Conservation (phyloP, 1,140 invertebrate species). For the Caenorhabditis briggsae region DNA sequence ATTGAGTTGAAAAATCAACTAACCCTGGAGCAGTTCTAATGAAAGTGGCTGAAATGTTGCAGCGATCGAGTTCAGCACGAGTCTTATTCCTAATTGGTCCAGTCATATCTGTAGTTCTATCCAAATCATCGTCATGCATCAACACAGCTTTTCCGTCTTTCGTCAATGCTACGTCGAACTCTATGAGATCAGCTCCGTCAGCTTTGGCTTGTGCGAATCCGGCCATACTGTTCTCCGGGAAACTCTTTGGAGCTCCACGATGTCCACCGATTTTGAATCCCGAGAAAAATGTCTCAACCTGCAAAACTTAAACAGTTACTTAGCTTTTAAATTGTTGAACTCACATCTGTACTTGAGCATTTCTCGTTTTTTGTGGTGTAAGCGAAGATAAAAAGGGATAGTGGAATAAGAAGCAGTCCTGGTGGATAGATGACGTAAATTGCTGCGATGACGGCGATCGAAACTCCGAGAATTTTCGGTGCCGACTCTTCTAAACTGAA, state of each 20-base stretch:
- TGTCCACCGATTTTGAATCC: slow-evolving; percentile 74
- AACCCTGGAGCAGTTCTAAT: slow-evolving; percentile 67
- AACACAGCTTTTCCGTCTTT: slow-evolving; percentile 84
- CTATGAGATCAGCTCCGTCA: slow-evolving; percentile 83
- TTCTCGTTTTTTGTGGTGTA: slow-evolving; percentile 53
- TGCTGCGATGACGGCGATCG: slow-evolving; percentile 26
- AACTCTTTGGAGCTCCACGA: slow-evolving; percentile 71
- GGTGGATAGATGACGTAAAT: slow-evolving; percentile 43
- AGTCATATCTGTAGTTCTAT: slow-evolving; percentile 82
- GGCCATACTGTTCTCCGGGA: slow-evolving; percentile 76
- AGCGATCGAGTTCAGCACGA: slow-evolving; percentile 82
- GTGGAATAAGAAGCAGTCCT: slow-evolving; percentile 40
- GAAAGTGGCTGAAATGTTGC: slow-evolving; percentile 82
- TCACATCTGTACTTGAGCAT: slow-evolving; percentile 20
- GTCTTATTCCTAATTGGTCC: slow-evolving; percentile 81
- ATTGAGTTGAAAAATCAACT: slow-evolving; percentile 77
- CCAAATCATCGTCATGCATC: slow-evolving; percentile 84
- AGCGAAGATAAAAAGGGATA: slow-evolving; percentile 56
- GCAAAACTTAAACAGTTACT: slow-evolving; percentile 54
- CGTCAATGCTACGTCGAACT: slow-evolving; percentile 85
- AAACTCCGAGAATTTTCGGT: neutral
- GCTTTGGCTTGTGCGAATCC: slow-evolving; percentile 79
- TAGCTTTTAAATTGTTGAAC: neutral
- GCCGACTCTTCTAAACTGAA: slow-evolving; percentile 47
- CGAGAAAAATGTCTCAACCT: slow-evolving; percentile 72